Evolutionary conservation across 2,113 vertebrate species (phyloP), one percentile per base, ranked within the genome.

Genomic region (Formicarius rufipectus): DNA sequence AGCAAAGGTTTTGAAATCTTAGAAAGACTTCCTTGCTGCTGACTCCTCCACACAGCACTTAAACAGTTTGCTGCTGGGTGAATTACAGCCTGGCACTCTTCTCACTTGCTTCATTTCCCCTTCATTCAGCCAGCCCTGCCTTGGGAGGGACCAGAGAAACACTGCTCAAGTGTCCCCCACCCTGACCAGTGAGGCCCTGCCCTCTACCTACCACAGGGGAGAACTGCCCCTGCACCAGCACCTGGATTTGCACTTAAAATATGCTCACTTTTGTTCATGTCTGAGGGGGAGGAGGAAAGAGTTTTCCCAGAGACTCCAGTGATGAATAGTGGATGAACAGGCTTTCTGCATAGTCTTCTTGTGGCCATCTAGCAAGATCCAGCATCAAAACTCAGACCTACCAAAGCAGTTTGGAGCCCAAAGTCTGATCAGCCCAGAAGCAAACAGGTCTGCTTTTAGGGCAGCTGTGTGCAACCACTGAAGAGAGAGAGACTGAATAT

Each of bases 141-240:
- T 40, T 49, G 58, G 49, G 83, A 94, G 24, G 58, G 40, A 86
- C 5, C 44, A 72, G 39, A 60, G 8, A 73, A 89, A 44, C 9
- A 7, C 44, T 37, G 25, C 39, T 24, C 55, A 47, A 56, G 45
- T 10, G 39, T 53, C 40, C 56, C 82, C 89, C 53, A 86, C 5
- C 49, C 67, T 7, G 1, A 76, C 27, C 73, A 94, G 89, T 25
- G 49, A 94, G 89, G 89, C 45, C 93, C 95, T 95, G 89, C 87
- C 90, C 93, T 93, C 93, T 89, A 53, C 89, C 91, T 95, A 89
- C 74, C 74, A 78, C 44, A 89, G 44, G 35, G 12, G 14, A 93
- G 87, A 84, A 93, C 39, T 75, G 87, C 76, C 77, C 86, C 73
- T 45, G 44, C 10, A 23, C 42, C 35, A 78, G 45, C 33, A 33